Evolutionary conservation across 2,888 invertebrate genomes (phyloP).

Genomic region (Pristionchus entomophagus): DNA sequence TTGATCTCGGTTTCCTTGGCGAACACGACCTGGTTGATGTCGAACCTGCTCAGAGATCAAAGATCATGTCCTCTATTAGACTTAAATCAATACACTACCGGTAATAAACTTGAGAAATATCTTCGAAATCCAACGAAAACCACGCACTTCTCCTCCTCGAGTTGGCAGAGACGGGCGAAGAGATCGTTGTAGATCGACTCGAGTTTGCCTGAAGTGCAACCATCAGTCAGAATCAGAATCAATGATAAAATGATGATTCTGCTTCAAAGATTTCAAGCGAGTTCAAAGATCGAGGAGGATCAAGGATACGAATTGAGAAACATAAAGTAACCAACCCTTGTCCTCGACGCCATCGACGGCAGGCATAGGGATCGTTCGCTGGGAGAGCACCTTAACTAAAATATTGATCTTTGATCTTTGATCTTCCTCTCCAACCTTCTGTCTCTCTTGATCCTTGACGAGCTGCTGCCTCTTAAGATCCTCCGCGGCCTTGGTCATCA

Average conservation of each 20-base stretch:
- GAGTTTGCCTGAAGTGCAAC: conserved; percentile 56
- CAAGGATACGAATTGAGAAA: too few species aligned
- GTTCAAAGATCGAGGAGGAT: neutral
- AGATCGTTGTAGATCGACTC: conserved; percentile 68
- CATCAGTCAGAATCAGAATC: too few species aligned
- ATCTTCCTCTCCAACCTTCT: conserved; percentile 80
- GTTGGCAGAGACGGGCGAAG: conserved; percentile 73
- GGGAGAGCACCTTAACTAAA: conserved; percentile 33
- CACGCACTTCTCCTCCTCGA: conserved; percentile 82
- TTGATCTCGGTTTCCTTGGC: conserved; percentile 83
- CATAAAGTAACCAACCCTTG: conserved; percentile 84
- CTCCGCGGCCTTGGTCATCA: conserved; percentile 99
- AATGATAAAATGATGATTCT: too few species aligned
- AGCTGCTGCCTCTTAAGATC: conserved; percentile 99
- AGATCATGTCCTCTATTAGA: neutral
- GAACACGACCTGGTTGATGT: conserved; percentile 63
- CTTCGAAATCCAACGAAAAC: neutral
- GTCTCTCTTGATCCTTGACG: conserved; percentile 96
- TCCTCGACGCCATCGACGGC: conserved; percentile 86
- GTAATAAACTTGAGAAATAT: too few species aligned
- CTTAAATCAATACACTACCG: too few species aligned
- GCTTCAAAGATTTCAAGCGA: neutral
- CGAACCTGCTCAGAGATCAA: conserved; percentile 39
- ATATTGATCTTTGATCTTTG: neutral
- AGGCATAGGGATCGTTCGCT: conserved; percentile 89